Evolutionary conservation across 1,140 invertebrate species (phyloP), one percentile per base, ranked within the genome.

Genomic region (Musca domestica): DNA sequence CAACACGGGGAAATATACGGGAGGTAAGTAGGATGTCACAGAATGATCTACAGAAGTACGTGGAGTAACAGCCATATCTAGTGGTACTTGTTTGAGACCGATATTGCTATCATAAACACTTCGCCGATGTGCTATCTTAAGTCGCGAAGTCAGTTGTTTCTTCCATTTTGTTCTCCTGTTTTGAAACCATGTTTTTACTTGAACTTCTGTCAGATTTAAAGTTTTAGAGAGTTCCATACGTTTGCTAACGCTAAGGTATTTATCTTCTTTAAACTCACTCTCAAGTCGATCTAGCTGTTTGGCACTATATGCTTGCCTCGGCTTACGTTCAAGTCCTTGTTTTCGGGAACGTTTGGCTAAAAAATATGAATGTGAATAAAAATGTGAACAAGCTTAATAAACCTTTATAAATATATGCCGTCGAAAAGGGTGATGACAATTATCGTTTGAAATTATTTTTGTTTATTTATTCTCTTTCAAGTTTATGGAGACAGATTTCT

Each of bases 161-260:
- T 98, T 97, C 95, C 95, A 97, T 76, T 98, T 98, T 1, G 95
- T 98, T 69, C 95, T 85, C 61, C 95, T 85, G 81, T 97, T 97
- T 83, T 98, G 95, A 77, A 96, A 98, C 95, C 95, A 98, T 0
- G 95, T 98, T 81, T 98, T 98, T 66, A 98, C 96, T 85, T 98
- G 95, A 2, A 96, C 95, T 84, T 98, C 96, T 0, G 95, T 97
- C 12, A 98, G 82, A 67, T 89, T 91, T 7, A 98, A 78, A 0
- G 89, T 89, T 80, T 95, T 94, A 0, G 95, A 96, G 1, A 98
- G 83, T 74, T 98, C 94, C 89, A 96, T 91, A 54, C 96, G 84
- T 83, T 98, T 98, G 70, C 91, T 95, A 0, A 98, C 95, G 77
- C 94, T 97, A 9, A 98, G 84, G 79, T 98, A 98, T 81, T 98